Percentiles rank a stretch among this genome's conserved stretches.
Evolutionary conservation across 1,140 invertebrate genomes (phyloP).

Genomic region (Maniola jurtina): DNA sequence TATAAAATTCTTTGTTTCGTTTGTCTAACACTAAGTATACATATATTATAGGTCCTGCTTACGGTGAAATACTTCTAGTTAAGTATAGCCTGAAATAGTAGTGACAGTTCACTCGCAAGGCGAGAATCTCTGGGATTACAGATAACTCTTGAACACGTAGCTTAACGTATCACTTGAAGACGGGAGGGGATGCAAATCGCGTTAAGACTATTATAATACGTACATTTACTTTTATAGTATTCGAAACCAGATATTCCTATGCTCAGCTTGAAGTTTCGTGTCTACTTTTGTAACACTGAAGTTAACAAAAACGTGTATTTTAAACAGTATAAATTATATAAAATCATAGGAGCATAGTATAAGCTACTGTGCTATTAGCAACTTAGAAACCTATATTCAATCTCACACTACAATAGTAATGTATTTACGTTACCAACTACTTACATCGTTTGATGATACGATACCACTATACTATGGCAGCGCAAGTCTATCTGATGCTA

Average conservation of each 20-base stretch:
- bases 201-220: slow-evolving; percentile 24
- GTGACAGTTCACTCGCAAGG: slow-evolving; percentile 19
- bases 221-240: slow-evolving; percentile 24
- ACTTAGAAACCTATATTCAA: too few relatives aligned
- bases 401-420: too few relatives aligned
- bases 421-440: too few relatives aligned
- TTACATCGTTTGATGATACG: too few relatives aligned
- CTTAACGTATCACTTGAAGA: slow-evolving; percentile 46
- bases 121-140: slow-evolving; percentile 36
- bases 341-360: too few relatives aligned
- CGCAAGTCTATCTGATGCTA: too few relatives aligned
- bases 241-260: slow-evolving; percentile 11
- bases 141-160: slow-evolving; percentile 54
- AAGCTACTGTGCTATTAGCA: too few relatives aligned
- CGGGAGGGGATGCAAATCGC: slow-evolving; percentile 36
- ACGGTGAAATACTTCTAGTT: slow-evolving; percentile 35
- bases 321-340: too few relatives aligned
- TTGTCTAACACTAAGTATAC: slow-evolving; percentile 61
- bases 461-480: too few relatives aligned
- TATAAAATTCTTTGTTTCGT: slow-evolving; percentile 73
- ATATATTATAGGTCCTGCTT: slow-evolving; percentile 61
- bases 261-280: slow-evolving; percentile 18
- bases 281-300: background rate
- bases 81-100: slow-evolving; percentile 35
- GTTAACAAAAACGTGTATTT: too few relatives aligned